These are phyloP conservation scores for Otocyon megalotis DNA, from an alignment of 2,113 vertebrate genomes.

Conservation along the genomic window DNA sequence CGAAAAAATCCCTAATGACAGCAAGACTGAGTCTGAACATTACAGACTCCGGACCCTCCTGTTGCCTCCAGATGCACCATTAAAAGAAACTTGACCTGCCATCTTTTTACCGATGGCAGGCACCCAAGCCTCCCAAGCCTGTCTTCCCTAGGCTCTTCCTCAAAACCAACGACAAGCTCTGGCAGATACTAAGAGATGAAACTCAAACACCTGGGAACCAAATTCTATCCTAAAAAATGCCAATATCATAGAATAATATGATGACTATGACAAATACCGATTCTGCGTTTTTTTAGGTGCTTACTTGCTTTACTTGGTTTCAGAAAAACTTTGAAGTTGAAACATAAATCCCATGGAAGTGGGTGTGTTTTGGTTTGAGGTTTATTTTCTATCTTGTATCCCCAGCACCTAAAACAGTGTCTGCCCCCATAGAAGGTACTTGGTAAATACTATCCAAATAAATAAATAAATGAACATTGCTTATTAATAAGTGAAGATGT, in stretches of 20 bases:
- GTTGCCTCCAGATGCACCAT: not conserved
- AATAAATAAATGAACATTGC: not conserved
- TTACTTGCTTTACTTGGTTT: not conserved
- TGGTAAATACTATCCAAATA: not conserved
- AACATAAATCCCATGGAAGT: not conserved
- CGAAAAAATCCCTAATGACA: not conserved
- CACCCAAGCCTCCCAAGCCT: not conserved
- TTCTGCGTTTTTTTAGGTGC: not conserved
- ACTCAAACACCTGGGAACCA: not conserved
- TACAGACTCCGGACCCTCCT: not conserved
- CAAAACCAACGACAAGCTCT: not conserved
- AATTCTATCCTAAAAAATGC: not conserved
- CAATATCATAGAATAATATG: not conserved
- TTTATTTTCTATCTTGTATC: not conserved
- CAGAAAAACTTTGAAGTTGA: slow-evolving; percentile 4
- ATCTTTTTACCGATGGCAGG: not conserved
- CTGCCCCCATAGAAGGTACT: not conserved
- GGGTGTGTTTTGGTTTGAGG: not conserved
- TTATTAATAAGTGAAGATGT: slow-evolving; percentile 1
- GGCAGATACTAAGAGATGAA: not conserved
- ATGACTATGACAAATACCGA: not conserved
- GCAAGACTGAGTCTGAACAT: not conserved
- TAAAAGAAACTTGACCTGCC: not conserved
- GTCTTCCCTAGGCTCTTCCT: not conserved
- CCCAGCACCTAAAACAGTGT: not conserved